These are phyloP conservation scores for Glossosoma conforme DNA, from an alignment of 1,140 invertebrate species.

Conservation along the genomic window DNA sequence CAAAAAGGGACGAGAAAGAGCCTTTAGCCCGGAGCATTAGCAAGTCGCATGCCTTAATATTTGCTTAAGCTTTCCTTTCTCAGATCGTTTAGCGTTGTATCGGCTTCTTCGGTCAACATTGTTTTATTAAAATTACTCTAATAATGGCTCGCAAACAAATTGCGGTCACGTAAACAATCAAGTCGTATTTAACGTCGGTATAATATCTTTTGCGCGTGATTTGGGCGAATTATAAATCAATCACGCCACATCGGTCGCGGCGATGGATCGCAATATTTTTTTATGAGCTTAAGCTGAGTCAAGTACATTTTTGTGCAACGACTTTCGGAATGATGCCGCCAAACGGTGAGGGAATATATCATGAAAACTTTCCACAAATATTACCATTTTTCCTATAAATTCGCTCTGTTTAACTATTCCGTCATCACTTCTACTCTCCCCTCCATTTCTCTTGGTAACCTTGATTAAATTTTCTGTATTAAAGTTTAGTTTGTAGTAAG, in stretches of 20 bases:
- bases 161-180: slow-evolving; percentile 26
- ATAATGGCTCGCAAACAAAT: slow-evolving; percentile 19
- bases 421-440: too few species aligned
- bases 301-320: too few species aligned
- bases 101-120: slow-evolving; percentile 14
- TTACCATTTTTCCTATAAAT: too few species aligned
- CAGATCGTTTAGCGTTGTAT: slow-evolving; percentile 5
- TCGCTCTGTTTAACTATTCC: too few species aligned
- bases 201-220: slow-evolving; percentile 29
- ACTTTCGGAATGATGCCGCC: too few species aligned
- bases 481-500: too few species aligned
- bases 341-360: too few species aligned
- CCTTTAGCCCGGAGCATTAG: too few species aligned
- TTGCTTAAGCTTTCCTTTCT: slow-evolving; percentile 8
- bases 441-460: too few species aligned
- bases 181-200: slow-evolving; percentile 20
- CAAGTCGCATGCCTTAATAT: slow-evolving; percentile 7
- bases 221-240: slow-evolving; percentile 28
- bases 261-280: neutral
- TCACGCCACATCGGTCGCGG: slow-evolving; percentile 5
- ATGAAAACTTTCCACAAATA: too few species aligned
- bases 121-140: slow-evolving; percentile 22
- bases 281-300: neutral
- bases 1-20: too few species aligned
- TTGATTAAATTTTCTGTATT: too few species aligned